A percentile compares a stretch with the other conserved stretches of the same genome.
Conservation (phyloP, 1,140 invertebrate genomes). For the Ceratitis capitata region DNA sequence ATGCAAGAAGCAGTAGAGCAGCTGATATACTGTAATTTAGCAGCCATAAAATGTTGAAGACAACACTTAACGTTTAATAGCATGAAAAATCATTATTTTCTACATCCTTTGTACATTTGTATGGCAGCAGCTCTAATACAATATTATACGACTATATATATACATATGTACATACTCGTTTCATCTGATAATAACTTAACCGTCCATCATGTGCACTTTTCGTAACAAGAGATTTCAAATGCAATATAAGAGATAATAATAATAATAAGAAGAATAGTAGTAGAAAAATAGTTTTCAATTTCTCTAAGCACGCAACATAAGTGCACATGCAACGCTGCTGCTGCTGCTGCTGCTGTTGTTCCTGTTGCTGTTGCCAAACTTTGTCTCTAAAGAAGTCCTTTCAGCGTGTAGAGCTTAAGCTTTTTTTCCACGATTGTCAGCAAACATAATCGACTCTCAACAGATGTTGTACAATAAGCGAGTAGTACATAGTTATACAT, state of each 20-base stretch:
- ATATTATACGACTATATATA: too few relatives aligned
- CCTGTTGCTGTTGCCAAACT: too few relatives aligned
- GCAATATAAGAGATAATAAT: too few relatives aligned
- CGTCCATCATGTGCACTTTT: slow-evolving; percentile 4
- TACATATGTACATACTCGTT: too few relatives aligned
- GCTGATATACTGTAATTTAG: not conserved
- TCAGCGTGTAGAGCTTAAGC: not conserved
- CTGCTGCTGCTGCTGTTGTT: too few relatives aligned
- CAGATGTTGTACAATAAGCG: too few relatives aligned
- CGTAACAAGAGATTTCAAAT: not conserved
- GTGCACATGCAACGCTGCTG: not conserved
- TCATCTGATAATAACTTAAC: not conserved
- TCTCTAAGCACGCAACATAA: not conserved
- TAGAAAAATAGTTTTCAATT: not conserved
- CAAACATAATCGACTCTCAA: slow-evolving; percentile 23
- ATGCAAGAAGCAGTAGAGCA: not conserved
- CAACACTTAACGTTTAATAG: not conserved
- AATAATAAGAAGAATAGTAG: not conserved
- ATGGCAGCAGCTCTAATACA: too few relatives aligned
- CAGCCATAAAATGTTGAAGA: not conserved
- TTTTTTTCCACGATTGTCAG: not conserved
- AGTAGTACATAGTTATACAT: not conserved
- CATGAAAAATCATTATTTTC: not conserved
- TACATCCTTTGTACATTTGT: not conserved
- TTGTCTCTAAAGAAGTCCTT: not conserved